Percentiles rank a stretch among this genome's conserved stretches.
Evolutionary conservation across 2,888 invertebrate species (phyloP).

Genomic region (Acleris sparsana): DNA sequence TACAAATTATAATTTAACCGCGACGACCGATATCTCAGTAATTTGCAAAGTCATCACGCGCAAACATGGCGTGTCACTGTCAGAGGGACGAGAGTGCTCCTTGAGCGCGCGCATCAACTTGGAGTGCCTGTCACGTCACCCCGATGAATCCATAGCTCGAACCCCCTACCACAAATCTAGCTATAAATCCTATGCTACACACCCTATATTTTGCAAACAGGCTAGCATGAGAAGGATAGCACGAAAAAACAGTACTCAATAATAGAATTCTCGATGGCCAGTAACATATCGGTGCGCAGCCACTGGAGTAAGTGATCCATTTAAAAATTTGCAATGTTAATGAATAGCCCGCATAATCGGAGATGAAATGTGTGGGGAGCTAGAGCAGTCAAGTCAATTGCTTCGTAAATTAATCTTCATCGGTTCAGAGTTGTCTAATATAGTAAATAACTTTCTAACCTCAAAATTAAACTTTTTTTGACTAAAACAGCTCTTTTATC

Average conservation of each 20-base stretch:
- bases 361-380: slow-evolving; percentile 7
- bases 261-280: slow-evolving; percentile 4
- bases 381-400: background rate
- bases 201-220: slow-evolving; percentile 13
- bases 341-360: slow-evolving; percentile 22
- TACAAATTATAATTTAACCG: background rate
- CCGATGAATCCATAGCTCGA: slow-evolving; percentile 39
- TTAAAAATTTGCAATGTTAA: slow-evolving; percentile 34
- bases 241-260: slow-evolving; percentile 1
- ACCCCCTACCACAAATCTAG: slow-evolving; percentile 15
- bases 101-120: slow-evolving; percentile 49
- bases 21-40: slow-evolving; percentile 7
- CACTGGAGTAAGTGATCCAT: slow-evolving; percentile 30
- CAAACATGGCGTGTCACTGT: slow-evolving; percentile 34
- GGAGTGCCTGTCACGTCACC: slow-evolving; percentile 53
- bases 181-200: slow-evolving; percentile 9
- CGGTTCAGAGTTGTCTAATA: too few species aligned
- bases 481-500: too few species aligned
- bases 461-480: too few species aligned
- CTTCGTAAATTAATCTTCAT: background rate
- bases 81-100: slow-evolving; percentile 43
- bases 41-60: slow-evolving; percentile 32
- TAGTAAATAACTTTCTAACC: too few species aligned
- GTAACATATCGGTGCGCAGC: slow-evolving; percentile 23
- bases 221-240: slow-evolving; percentile 3